A percentile compares a stretch with the other conserved stretches of the same genome.
These are phyloP conservation scores for Perizoma flavofasciatum DNA, from an alignment of 2,888 invertebrate species.

Conservation along the genomic window DNA sequence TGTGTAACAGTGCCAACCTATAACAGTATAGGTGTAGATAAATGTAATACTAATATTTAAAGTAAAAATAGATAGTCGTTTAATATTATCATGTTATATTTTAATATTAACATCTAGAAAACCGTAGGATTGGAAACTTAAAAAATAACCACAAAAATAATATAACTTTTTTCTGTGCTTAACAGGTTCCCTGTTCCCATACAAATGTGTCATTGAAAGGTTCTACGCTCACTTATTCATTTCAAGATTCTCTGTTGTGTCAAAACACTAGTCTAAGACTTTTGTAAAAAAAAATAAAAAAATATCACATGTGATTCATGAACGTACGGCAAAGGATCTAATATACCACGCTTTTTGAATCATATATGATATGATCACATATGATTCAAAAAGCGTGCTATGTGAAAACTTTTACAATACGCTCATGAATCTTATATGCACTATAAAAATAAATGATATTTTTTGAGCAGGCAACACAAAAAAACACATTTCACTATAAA, in stretches of 20 bases:
- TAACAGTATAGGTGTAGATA: slow-evolving; percentile 13
- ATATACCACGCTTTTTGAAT: background rate
- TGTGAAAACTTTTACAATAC: slow-evolving; percentile 4
- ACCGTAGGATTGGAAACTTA: no score
- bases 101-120: no score
- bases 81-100: no score
- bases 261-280: slow-evolving; percentile 2
- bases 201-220: background rate
- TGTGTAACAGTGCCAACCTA: background rate
- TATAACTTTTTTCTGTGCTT: background rate
- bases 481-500: slow-evolving; percentile 2
- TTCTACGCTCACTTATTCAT: slow-evolving; percentile 2
- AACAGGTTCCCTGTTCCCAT: slow-evolving; percentile 2
- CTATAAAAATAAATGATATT: slow-evolving; percentile 2
- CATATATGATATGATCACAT: background rate
- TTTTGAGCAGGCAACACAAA: slow-evolving; percentile 3
- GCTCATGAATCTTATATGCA: slow-evolving; percentile 1
- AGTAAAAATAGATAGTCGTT: background rate
- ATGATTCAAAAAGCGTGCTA: slow-evolving; percentile 1
- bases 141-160: no score
- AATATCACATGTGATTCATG: background rate
- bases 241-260: slow-evolving; percentile 2
- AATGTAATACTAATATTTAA: slow-evolving; percentile 7
- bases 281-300: background rate
- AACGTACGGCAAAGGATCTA: background rate